Conservation (phyloP, 1,140 invertebrate species). For the Ladona fulva region DNA sequence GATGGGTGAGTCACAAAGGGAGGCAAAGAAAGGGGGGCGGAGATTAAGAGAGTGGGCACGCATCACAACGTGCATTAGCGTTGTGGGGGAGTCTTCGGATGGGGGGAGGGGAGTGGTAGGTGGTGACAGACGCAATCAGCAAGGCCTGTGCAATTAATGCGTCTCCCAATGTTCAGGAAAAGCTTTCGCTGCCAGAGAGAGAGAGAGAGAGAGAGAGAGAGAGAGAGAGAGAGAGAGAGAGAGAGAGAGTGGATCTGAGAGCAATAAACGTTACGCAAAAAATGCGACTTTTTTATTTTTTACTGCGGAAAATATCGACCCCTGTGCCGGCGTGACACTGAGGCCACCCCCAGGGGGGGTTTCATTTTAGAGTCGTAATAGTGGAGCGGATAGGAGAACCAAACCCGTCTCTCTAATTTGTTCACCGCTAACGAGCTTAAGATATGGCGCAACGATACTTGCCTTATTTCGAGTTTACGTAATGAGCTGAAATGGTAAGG, state of each 20-base stretch:
- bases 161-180: neutral
- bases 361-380: too few relatives aligned
- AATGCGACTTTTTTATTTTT: neutral
- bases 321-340: too few relatives aligned
- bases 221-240: neutral
- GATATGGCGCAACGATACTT: too few relatives aligned
- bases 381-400: too few relatives aligned
- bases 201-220: neutral
- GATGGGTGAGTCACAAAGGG: neutral
- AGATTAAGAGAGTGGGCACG: neutral
- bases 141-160: neutral
- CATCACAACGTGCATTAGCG: neutral
- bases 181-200: neutral
- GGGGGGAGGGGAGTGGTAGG: neutral
- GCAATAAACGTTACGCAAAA: slow-evolving; percentile 1
- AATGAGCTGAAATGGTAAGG: too few relatives aligned
- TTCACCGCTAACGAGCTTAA: too few relatives aligned
- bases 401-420: too few relatives aligned
- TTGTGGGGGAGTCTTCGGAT: neutral
- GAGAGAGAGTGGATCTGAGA: neutral
- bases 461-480: too few relatives aligned
- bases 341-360: too few relatives aligned
- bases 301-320: too few relatives aligned
- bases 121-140: slow-evolving; percentile 4
- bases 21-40: neutral